Base-by-base conservation (phyloP, 2,797 vertebrate species). In the Hippoglossus hippoglossus region DNA sequence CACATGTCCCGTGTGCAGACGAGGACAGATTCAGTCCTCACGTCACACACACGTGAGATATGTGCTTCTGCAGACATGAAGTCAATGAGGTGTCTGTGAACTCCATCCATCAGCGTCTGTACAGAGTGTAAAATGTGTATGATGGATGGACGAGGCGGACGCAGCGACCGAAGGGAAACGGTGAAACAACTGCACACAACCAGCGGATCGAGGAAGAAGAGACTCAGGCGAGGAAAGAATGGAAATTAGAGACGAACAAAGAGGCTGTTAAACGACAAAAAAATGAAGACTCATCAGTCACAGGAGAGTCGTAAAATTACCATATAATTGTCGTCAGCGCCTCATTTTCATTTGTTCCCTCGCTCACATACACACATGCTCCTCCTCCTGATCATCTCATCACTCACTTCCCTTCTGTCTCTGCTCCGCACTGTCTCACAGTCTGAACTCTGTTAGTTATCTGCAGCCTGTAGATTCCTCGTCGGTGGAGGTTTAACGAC, bases 401-500 rank as follows among this genome's bases (percentile, higher is more conserved):
- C 41, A 1, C 24, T 22, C 65, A 60, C 28, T 56, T 52, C 47
- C 41, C 47, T 13, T 24, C 52, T 65, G 31, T 22, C 39, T 44
- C 41, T 28, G 12, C 63, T 50, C 28, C 39, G 11, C 5, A 9
- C 8, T 12, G 11, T 1, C 44, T 16, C 44, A 10, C 19, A 11
- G 60, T 22, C 44, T 49, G 44, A 49, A 31, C 60, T 46, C 28
- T 15, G 66, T 21, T 64, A 67, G 74, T 73, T 73, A 73, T 77
- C 70, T 63, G 58, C 28, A 22, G 53, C 39, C 47, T 52, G 19
- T 52, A 59, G 66, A 46, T 53, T n/a, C 25, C 58, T 71, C 62
- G 15, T 64, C 63, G 53, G 67, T 49, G 67, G 44, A 58, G 56
- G 66, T 73, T 73, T 80, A 73, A 64, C 61, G 73, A 65, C 59